Evolutionary conservation across 2,888 invertebrate genomes (phyloP).

Genomic region (Folsomia candida): DNA sequence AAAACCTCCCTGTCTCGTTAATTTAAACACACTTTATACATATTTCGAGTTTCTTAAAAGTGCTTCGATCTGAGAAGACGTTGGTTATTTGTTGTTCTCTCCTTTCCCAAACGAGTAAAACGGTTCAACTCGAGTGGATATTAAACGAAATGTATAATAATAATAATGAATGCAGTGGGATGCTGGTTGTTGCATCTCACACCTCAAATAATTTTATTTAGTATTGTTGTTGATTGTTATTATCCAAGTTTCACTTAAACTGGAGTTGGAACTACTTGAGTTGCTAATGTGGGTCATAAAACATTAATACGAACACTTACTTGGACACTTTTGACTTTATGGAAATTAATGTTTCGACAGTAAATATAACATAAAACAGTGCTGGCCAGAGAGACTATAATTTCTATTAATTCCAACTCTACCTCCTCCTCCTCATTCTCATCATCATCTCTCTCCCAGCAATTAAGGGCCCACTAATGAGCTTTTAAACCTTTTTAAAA

Average conservation of each 20-base stretch:
- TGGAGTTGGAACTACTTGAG: constrained; percentile 1
- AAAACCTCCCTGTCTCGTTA: not conserved
- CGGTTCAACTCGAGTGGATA: no score
- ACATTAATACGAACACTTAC: constrained; percentile 18
- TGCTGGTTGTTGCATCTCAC: not conserved
- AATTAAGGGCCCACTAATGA: not conserved
- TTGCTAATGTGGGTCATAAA: constrained; percentile 11
- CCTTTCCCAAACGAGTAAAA: no score
- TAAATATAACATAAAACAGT: not conserved
- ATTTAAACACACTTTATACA: not conserved
- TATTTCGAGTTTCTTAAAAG: not conserved
- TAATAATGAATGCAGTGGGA: no score
- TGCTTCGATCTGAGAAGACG: not conserved
- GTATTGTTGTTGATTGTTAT: not conserved
- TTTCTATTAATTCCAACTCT: not conserved
- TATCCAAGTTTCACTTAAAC: constrained; percentile 1
- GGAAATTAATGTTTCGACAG: constrained; percentile 5
- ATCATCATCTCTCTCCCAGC: not conserved
- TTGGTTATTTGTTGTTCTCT: no score
- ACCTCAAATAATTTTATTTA: not conserved
- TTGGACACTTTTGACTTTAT: constrained; percentile 11
- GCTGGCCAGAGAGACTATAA: no score
- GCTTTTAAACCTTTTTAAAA: constrained; percentile 10
- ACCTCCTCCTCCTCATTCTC: not conserved
- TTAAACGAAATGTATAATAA: not conserved